These are phyloP conservation scores for Ambastaia sidthimunki DNA, from an alignment of 2,797 vertebrate genomes.

Conservation along the genomic window DNA sequence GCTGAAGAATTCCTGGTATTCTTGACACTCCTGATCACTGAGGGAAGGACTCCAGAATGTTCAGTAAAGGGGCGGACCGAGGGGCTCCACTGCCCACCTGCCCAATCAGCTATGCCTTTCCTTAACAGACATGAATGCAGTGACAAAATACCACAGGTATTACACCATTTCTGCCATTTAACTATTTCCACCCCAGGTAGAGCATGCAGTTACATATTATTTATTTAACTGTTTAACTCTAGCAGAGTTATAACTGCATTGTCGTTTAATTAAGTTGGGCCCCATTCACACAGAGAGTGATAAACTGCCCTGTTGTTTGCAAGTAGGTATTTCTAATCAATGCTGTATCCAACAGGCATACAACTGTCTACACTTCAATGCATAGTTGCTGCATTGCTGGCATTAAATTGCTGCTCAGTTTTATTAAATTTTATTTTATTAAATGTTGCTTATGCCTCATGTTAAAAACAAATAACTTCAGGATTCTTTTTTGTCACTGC, in stretches of 20 bases:
- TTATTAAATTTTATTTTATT: too few species aligned
- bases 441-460: too few species aligned
- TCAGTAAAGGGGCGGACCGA: constrained; percentile 95
- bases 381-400: too few species aligned
- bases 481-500: too few species aligned
- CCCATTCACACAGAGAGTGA: not conserved
- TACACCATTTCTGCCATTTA: not conserved
- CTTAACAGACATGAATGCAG: constrained; percentile 93
- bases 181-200: not conserved
- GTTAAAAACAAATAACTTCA: too few species aligned
- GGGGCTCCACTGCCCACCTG: constrained; percentile 95
- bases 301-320: not conserved
- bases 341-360: not conserved
- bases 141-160: constrained; percentile 93
- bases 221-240: not conserved
- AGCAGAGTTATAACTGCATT: too few species aligned
- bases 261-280: not conserved
- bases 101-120: constrained; percentile 88
- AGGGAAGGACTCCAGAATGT: constrained; percentile 94
- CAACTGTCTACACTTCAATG: not conserved
- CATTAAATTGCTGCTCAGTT: too few species aligned
- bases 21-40: constrained; percentile 94
- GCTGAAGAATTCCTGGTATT: constrained; percentile 97
- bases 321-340: not conserved
- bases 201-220: too few species aligned